Evolutionary conservation across 2,113 vertebrate genomes (phyloP), one percentile per base, ranked within the genome.

Genomic region (Pedionomus torquatus): DNA sequence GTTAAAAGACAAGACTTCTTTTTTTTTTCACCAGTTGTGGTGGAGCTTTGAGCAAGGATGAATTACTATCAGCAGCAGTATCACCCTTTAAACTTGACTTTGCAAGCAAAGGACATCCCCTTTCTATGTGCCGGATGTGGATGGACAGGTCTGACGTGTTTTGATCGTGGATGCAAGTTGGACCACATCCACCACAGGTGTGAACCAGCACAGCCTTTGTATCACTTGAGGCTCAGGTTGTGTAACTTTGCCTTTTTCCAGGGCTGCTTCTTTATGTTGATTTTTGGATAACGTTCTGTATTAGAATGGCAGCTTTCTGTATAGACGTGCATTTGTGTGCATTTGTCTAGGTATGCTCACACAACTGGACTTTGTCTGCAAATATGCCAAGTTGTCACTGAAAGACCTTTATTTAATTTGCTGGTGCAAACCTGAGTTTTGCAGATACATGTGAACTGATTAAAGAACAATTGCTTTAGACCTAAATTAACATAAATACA

Each of bases 401-500:
- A 39, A 83, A 83, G 57, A 58, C 37, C 43, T 89, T 92, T 86
- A 60, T 93, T 94, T 85, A 61, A 92, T 96, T 93, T 90, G 49
- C 64, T 83, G 3, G 81, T 85, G 75, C 23, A 86, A 77, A 58
- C n/a, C 5, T 18, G 48, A 33, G 30, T 64, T 95, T 85, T 66
- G 39, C 83, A 95, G 71, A 31, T 95, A 92, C 9, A 23, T 72
- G 9, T 54, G 68, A 95, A 80, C 20, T 74, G 72, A 89, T 91
- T 96, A 93, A 96, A 77, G 83, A 96, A 71, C 83, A 92, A 71
- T 95, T 79, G 54, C 60, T 96, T 94, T 84, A 83, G 94, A 87
- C 92, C 96, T 97, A 93, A 75, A 94, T 96, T 96, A 90, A 69
- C 89, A 89, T 80, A 87, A 97, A 96, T 96, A 72, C 71, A 87